Evolutionary conservation across 1,140 invertebrate species (phyloP), one percentile per base, ranked within the genome.

Genomic region (Dryas iulia): DNA sequence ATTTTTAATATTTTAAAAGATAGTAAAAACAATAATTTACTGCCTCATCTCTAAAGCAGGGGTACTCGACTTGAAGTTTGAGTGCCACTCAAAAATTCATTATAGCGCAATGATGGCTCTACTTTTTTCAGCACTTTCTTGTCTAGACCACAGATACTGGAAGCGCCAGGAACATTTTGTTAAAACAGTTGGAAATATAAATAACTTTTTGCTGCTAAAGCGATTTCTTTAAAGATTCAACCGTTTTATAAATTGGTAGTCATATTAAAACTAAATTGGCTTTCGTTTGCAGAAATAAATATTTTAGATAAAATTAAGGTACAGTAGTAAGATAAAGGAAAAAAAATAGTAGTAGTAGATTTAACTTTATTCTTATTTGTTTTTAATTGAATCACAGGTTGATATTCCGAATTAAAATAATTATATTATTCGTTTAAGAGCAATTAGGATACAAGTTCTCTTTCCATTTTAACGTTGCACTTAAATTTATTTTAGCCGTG

Each of bases 81-180:
- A 71, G 72, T 71, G 71, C 57, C 39, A 67, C 69, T 81, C 72
- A 81, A 78, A 81, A 71, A 75, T 81, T 78, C 60, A 68, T 68
- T 60, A 68, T 60, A 28, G 59, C 30, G 26, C 59, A 68, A 68
- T 62, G 66, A 68, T 47, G 54, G 59, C 30, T 54, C 52, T 56
- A 57, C 52, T 47, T 53, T 67, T 68, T 61, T 68, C 59, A 57
- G 59, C 59, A 25, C 66, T 59, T 56, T 68, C 52, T 61, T 31
- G 28, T 54, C 26, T 63, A 63, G 61, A 63, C 52, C 47, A 33
- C 26, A 56, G 61, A 63, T 63, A 63, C 53, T 56, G 53, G 24
- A 47, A 47, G 14, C 39, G 39, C 39, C 39, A 21, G 39, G 18
- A 47, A 47, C 39, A 21, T 47, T 47, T 47, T 47, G 39, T 47